Percentiles rank a stretch among this genome's conserved stretches.
phyloP scores from a whole-genome alignment of 2,113 vertebrate genomes.

The Diglossa brunneiventris region DNA sequence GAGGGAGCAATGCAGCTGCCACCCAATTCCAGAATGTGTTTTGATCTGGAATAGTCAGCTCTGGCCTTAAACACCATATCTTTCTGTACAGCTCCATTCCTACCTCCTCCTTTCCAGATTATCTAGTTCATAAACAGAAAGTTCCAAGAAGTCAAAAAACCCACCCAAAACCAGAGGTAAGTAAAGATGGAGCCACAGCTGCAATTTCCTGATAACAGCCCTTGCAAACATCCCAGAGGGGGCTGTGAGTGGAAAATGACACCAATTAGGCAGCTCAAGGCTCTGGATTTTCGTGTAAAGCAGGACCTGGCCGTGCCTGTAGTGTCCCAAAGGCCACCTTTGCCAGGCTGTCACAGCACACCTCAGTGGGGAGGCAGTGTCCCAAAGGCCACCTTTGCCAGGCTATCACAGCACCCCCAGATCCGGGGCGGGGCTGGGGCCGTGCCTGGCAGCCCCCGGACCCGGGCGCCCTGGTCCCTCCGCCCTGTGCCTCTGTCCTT shows the following conservation, averaged over 20 bases:
- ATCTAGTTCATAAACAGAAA: not conserved
- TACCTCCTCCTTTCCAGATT: not conserved
- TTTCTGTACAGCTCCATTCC: not conserved
- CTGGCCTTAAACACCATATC: not conserved
- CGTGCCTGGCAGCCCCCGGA: not conserved
- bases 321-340: not conserved
- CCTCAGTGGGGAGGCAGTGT: no score
- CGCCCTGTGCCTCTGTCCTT: not conserved
- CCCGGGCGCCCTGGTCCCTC: fast-evolving
- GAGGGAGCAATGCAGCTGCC: not conserved
- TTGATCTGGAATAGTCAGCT: not conserved
- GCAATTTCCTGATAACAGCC: not conserved
- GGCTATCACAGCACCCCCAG: not conserved
- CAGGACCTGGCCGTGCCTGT: not conserved
- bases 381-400: no score
- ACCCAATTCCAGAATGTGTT: not conserved
- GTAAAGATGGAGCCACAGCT: not conserved
- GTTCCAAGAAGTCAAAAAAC: constrained; percentile 20
- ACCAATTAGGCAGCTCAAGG: not conserved
- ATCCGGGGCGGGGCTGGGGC: not conserved
- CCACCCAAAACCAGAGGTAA: not conserved
- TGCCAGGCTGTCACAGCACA: not conserved
- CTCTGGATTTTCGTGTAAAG: not conserved
- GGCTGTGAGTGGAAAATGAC: not conserved
- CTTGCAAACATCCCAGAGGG: not conserved